Conservation (phyloP, 1,140 invertebrate genomes). For the Lepidotrigona ventralis region DNA sequence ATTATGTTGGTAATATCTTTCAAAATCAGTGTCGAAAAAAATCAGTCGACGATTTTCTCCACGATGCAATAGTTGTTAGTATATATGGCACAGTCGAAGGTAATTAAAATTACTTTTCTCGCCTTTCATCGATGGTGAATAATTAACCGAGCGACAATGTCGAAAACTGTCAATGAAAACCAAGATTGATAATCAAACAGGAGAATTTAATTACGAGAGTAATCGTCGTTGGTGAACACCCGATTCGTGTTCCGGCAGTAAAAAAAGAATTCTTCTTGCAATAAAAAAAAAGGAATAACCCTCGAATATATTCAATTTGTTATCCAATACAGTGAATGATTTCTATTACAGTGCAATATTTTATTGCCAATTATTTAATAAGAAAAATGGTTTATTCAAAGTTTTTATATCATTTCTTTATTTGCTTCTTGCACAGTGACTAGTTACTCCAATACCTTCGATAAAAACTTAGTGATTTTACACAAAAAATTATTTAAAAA, state of each 20-base stretch:
- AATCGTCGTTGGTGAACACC: background rate
- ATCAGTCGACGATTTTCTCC: background rate
- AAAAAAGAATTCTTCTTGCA: background rate
- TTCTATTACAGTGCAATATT: background rate
- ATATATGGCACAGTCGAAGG: background rate
- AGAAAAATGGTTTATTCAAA: background rate
- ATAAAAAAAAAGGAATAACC: background rate
- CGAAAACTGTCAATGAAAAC: background rate
- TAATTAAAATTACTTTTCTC: conserved; percentile 1
- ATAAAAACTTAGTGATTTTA: background rate
- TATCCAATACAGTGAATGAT: background rate
- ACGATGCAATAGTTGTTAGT: no score
- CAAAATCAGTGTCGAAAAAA: background rate
- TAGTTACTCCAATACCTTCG: no score
- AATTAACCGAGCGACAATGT: background rate
- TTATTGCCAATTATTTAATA: background rate
- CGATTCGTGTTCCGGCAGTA: background rate
- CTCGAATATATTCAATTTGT: background rate
- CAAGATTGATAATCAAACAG: background rate
- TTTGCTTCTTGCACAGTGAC: background rate
- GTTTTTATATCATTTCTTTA: no score
- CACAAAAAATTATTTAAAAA: background rate
- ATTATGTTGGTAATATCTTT: background rate
- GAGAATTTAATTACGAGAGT: background rate
- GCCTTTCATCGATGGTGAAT: background rate